These are phyloP conservation scores for Indri indri DNA, from an alignment of 2,113 vertebrate species.

Conservation along the genomic window DNA sequence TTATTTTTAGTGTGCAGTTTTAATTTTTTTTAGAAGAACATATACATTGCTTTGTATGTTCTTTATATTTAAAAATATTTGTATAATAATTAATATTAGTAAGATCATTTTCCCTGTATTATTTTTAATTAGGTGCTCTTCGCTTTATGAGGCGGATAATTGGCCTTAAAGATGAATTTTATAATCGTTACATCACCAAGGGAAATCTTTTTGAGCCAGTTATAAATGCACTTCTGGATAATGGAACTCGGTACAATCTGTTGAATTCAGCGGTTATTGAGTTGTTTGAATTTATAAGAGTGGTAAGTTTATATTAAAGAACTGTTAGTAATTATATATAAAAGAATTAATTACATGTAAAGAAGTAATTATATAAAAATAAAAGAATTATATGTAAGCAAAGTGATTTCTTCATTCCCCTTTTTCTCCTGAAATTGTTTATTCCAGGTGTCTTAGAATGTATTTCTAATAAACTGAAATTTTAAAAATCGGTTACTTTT, in stretches of 20 bases:
- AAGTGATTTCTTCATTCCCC: neutral
- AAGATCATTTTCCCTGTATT: neutral
- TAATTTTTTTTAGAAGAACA: constrained; percentile 26
- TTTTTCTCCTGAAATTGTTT: neutral
- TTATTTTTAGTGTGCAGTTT: neutral
- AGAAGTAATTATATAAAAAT: neutral
- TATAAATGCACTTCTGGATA: constrained; percentile 97
- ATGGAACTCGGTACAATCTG: constrained; percentile 98
- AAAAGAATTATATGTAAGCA: constrained; percentile 27
- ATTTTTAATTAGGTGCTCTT: constrained; percentile 90
- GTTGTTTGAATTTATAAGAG: constrained; percentile 98
- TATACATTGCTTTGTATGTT: neutral
- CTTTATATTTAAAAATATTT: constrained; percentile 40
- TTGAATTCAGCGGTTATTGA: constrained; percentile 98
- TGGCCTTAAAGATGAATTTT: constrained; percentile 98
- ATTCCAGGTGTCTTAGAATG: neutral
- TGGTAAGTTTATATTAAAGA: constrained; percentile 88
- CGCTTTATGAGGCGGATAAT: constrained; percentile 99
- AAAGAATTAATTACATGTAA: neutral
- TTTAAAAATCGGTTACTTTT: neutral
- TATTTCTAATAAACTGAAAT: constrained; percentile 20
- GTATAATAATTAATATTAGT: constrained; percentile 14
- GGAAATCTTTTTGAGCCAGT: constrained; percentile 99
- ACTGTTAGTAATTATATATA: neutral
- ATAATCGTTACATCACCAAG: constrained; percentile 99